phyloP scores from a whole-genome alignment of 1,140 invertebrate species.

The Cydia strobilella region DNA sequence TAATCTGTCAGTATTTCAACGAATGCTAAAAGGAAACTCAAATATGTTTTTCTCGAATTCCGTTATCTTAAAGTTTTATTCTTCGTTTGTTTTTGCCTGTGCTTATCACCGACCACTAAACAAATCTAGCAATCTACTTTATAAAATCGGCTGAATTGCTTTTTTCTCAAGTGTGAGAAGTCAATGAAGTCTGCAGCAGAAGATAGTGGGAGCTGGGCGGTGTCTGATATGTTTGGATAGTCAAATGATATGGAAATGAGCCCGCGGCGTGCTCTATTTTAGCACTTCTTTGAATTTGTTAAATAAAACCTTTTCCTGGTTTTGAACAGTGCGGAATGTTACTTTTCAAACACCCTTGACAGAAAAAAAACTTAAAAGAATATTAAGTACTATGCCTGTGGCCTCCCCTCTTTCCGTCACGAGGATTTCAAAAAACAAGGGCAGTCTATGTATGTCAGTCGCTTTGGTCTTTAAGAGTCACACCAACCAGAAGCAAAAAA shows the following conservation, averaged over 20 bases:
- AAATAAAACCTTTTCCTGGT: slow-evolving; percentile 14
- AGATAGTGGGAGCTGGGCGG: slow-evolving; percentile 56
- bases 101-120: slow-evolving; percentile 73
- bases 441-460: too few species aligned
- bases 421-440: too few species aligned
- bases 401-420: too few species aligned
- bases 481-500: too few species aligned
- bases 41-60: too few species aligned
- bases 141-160: slow-evolving; percentile 68
- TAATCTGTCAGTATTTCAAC: too few species aligned
- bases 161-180: slow-evolving; percentile 67
- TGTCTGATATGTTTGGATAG: slow-evolving; percentile 69
- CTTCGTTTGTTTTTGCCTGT: background rate
- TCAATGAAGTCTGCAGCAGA: slow-evolving; percentile 63
- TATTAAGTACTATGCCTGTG: background rate
- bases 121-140: slow-evolving; percentile 60
- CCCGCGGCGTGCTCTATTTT: slow-evolving; percentile 39
- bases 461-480: too few species aligned
- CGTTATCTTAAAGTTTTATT: too few species aligned
- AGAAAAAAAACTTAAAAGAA: background rate
- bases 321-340: slow-evolving; percentile 3
- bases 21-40: too few species aligned
- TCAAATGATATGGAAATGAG: slow-evolving; percentile 74
- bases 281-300: slow-evolving; percentile 44
- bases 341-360: background rate